Percentiles rank a stretch among this genome's conserved stretches.
These are phyloP conservation scores for Drosophila trichaetosa DNA, from an alignment of 2,888 invertebrate species.

Conservation along the genomic window DNA sequence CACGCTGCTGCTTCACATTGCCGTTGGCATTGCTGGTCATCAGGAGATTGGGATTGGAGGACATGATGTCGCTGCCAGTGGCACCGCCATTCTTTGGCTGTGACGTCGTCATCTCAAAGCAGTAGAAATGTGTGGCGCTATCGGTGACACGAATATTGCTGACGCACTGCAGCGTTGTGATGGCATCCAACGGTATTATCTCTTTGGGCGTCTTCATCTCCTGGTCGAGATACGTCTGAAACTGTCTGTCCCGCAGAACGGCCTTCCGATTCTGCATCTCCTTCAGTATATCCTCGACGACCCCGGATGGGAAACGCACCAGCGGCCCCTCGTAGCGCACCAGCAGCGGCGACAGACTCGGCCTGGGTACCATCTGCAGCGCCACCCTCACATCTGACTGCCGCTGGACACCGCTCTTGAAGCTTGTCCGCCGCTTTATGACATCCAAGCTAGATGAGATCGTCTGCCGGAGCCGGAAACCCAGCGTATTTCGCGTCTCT, in stretches of 20 bases:
- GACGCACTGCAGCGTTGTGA: slow-evolving; percentile 84
- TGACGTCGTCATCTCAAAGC: slow-evolving; percentile 84
- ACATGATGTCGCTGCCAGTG: slow-evolving; percentile 51
- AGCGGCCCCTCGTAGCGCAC: slow-evolving; percentile 84
- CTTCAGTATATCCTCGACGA: slow-evolving; percentile 90
- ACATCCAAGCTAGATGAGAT: slow-evolving; percentile 53
- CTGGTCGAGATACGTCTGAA: slow-evolving; percentile 91
- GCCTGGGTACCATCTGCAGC: slow-evolving; percentile 84
- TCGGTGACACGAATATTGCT: slow-evolving; percentile 85
- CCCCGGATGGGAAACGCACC: slow-evolving; percentile 86
- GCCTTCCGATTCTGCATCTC: slow-evolving; percentile 91
- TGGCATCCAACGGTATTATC: slow-evolving; percentile 88
- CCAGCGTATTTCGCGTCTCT: slow-evolving; percentile 46
- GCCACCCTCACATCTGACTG: slow-evolving; percentile 80
- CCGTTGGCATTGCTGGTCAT: slow-evolving; percentile 82
- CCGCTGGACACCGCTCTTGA: slow-evolving; percentile 66
- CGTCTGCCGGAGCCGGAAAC: slow-evolving; percentile 78
- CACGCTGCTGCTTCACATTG: slow-evolving; percentile 82
- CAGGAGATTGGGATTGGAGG: slow-evolving; percentile 83
- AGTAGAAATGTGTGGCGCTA: slow-evolving; percentile 84
- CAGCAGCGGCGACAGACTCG: slow-evolving; percentile 81
- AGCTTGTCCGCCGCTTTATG: slow-evolving; percentile 62
- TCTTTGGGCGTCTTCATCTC: slow-evolving; percentile 89
- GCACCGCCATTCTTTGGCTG: slow-evolving; percentile 78
- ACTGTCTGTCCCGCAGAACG: slow-evolving; percentile 89